Conservation (phyloP, 1,140 invertebrate species). For the Tachypleus tridentatus region DNA sequence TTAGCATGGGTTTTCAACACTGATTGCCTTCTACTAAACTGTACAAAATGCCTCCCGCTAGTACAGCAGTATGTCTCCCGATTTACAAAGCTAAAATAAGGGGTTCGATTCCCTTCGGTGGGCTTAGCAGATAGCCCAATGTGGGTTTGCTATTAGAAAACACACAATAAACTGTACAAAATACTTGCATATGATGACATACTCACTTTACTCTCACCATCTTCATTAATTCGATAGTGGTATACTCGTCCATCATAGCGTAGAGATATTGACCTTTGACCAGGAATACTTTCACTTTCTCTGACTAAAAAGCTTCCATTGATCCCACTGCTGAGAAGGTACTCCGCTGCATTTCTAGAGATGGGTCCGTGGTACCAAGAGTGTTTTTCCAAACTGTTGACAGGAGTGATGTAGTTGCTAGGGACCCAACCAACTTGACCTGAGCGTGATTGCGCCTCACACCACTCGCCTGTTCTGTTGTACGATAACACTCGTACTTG, state of each 20-base stretch:
- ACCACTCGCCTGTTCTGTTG: conserved; percentile 99
- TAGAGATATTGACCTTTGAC: conserved; percentile 90
- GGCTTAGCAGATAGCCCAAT: not conserved
- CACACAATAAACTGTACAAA: not conserved
- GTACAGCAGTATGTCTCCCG: too few species aligned
- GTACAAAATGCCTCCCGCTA: not conserved
- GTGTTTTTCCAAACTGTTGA: conserved; percentile 98
- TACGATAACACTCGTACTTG: conserved; percentile 93
- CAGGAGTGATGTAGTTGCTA: conserved; percentile 93
- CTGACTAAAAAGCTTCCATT: conserved; percentile 97
- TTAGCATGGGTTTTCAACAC: not conserved
- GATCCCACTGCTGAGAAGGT: conserved; percentile 93
- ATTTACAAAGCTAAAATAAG: too few species aligned
- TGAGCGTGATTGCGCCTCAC: conserved; percentile 83
- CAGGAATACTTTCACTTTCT: conserved; percentile 93
- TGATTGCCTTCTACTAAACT: not conserved
- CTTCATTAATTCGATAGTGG: conserved; percentile 95
- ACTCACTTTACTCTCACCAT: conserved; percentile 62
- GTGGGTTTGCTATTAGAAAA: not conserved
- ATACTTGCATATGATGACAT: not conserved
- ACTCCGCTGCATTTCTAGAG: conserved; percentile 93
- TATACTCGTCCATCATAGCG: conserved; percentile 81
- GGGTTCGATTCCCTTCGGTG: not conserved
- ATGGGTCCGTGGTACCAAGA: conserved; percentile 97
- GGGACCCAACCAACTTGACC: conserved; percentile 96